A percentile compares a stretch with the other conserved stretches of the same genome.
These are phyloP conservation scores for Teleogryllus occipitalis DNA, from an alignment of 1,140 invertebrate genomes.

Conservation along the genomic window DNA sequence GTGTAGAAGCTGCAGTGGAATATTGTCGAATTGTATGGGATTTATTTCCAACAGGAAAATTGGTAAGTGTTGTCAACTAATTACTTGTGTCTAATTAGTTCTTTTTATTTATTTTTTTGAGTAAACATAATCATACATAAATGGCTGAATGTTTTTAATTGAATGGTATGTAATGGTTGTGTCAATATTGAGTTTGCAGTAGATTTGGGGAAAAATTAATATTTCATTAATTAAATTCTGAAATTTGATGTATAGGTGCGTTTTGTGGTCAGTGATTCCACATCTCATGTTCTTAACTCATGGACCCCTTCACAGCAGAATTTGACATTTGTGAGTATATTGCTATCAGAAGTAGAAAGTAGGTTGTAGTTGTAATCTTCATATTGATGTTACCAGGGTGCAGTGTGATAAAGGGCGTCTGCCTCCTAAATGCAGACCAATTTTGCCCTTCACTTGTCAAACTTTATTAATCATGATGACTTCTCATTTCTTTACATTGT, in stretches of 20 bases:
- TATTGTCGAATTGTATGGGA: slow-evolving; percentile 96
- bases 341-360: not conserved
- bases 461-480: too few relatives aligned
- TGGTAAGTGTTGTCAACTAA: slow-evolving; percentile 45
- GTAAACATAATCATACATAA: not conserved
- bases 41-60: slow-evolving; percentile 78
- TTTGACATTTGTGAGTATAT: slow-evolving; percentile 43
- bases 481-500: too few relatives aligned
- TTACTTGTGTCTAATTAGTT: not conserved
- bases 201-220: not conserved
- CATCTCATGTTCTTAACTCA: slow-evolving; percentile 69
- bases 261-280: slow-evolving; percentile 74
- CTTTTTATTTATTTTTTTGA: not conserved
- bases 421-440: too few relatives aligned
- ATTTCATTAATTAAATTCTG: not conserved
- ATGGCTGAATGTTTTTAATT: not conserved
- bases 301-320: slow-evolving; percentile 75
- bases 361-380: not conserved
- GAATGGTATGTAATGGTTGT: not conserved
- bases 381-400: not conserved
- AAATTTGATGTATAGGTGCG: slow-evolving; percentile 48
- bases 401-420: too few relatives aligned
- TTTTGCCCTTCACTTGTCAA: too few relatives aligned
- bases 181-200: not conserved
- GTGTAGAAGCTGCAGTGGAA: slow-evolving; percentile 87